These are phyloP conservation scores for Ophonus ardosiacus DNA, from an alignment of 2,888 invertebrate species.

Conservation along the genomic window DNA sequence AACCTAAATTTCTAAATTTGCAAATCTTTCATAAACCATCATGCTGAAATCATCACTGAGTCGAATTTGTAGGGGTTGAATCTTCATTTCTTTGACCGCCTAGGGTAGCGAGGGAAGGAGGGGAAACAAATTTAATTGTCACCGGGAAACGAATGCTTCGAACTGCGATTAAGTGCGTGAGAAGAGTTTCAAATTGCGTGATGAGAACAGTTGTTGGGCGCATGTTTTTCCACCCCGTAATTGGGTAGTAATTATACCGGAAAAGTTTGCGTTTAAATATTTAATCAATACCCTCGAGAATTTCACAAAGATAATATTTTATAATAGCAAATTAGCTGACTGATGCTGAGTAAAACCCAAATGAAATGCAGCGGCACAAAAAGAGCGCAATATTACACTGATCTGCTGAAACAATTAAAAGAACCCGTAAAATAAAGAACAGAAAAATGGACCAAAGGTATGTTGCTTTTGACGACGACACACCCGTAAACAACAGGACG, in stretches of 20 bases:
- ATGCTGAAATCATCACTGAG: too few species aligned
- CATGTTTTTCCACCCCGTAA: constrained; percentile 5
- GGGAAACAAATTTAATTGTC: constrained; percentile 53
- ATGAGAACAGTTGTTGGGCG: constrained; percentile 1
- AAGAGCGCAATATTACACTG: neutral
- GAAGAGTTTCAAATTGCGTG: constrained; percentile 23
- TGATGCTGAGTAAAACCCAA: neutral
- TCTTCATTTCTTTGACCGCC: neutral
- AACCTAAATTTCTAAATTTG: too few species aligned
- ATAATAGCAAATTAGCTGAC: neutral
- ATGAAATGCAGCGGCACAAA: too few species aligned
- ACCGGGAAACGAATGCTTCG: constrained; percentile 40
- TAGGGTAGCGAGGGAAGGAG: neutral
- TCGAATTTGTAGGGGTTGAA: neutral
- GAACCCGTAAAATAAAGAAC: too few species aligned
- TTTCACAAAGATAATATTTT: neutral
- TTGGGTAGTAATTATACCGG: constrained; percentile 20
- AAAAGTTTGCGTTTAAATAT: neutral
- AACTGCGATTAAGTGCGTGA: constrained; percentile 52
- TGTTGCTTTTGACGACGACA: too few species aligned
- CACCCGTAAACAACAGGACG: too few species aligned
- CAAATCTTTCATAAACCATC: too few species aligned
- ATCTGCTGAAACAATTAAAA: too few species aligned
- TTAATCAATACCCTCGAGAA: neutral
- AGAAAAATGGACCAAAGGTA: too few species aligned